Evolutionary conservation across 2,797 vertebrate species (phyloP).

Genomic region (Micrastur ruficollis): DNA sequence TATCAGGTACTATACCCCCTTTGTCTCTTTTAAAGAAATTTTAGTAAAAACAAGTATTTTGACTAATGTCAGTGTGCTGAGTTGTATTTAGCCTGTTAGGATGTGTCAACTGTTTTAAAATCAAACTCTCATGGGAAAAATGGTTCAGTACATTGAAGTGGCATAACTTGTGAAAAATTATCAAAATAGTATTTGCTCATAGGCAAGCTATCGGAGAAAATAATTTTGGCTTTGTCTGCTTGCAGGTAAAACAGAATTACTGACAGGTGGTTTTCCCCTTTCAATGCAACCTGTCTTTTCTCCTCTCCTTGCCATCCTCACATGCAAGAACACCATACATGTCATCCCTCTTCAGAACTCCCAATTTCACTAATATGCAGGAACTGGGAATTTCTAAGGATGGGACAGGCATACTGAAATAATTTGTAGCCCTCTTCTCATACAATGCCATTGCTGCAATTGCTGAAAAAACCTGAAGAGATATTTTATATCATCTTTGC

Average conservation of each 20-base stretch:
- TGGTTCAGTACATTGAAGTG: neutral
- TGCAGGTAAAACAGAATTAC: neutral
- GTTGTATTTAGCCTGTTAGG: neutral
- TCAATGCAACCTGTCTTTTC: neutral
- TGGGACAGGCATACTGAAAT: neutral
- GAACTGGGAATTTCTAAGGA: neutral
- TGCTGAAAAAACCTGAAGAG: neutral
- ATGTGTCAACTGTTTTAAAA: neutral
- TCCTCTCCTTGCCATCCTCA: neutral
- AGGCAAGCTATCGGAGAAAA: neutral
- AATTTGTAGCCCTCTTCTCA: neutral
- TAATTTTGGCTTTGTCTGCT: neutral
- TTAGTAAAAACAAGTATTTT: neutral
- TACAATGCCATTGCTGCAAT: neutral
- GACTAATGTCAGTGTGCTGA: neutral
- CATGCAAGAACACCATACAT: neutral
- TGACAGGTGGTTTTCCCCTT: rapidly evolving
- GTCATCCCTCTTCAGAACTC: neutral
- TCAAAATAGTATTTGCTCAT: neutral
- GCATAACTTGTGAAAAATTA: neutral
- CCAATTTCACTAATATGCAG: neutral
- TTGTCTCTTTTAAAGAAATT: neutral
- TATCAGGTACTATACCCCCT: neutral
- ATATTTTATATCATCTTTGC: neutral
- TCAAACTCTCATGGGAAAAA: neutral